phyloP scores from a whole-genome alignment of 2,888 invertebrate species.

The Penaeus monodon region DNA sequence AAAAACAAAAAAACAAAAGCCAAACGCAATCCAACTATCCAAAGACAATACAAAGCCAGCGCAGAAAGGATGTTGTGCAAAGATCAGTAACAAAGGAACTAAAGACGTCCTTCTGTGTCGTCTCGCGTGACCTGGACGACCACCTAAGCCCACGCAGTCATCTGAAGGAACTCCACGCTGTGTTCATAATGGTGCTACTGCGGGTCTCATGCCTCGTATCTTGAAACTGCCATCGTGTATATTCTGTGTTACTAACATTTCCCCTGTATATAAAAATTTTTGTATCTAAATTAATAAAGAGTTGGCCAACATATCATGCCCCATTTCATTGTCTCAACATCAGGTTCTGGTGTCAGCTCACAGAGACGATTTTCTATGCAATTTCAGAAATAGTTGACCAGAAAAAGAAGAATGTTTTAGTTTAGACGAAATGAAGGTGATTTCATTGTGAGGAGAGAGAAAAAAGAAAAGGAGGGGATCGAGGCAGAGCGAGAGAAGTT shows the following conservation, averaged over 20 bases:
- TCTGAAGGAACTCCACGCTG: not conserved
- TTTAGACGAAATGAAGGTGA: not conserved
- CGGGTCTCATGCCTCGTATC: not conserved
- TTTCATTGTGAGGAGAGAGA: not conserved
- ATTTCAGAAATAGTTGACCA: not conserved
- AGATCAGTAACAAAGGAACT: not conserved
- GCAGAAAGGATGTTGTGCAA: too few relatives aligned
- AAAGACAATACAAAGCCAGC: too few relatives aligned
- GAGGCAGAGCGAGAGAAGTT: not conserved
- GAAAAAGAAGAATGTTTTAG: too few relatives aligned
- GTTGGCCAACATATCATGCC: slow-evolving; percentile 57
- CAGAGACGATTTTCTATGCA: not conserved
- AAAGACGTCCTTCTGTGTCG: not conserved
- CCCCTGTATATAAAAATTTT: slow-evolving; percentile 58
- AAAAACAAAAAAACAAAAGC: too few relatives aligned
- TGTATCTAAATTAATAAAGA: slow-evolving; percentile 61
- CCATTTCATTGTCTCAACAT: slow-evolving; percentile 4
- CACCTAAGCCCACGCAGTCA: not conserved
- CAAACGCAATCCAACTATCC: too few relatives aligned
- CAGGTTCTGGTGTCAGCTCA: not conserved
- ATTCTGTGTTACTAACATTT: slow-evolving; percentile 56
- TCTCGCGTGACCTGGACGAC: not conserved
- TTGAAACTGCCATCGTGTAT: slow-evolving; percentile 53
- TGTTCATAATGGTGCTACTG: slow-evolving; percentile 19
- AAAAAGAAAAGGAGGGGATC: not conserved